phyloP scores from a whole-genome alignment of 2,888 invertebrate species.

The Shargacucullia verbasci region DNA sequence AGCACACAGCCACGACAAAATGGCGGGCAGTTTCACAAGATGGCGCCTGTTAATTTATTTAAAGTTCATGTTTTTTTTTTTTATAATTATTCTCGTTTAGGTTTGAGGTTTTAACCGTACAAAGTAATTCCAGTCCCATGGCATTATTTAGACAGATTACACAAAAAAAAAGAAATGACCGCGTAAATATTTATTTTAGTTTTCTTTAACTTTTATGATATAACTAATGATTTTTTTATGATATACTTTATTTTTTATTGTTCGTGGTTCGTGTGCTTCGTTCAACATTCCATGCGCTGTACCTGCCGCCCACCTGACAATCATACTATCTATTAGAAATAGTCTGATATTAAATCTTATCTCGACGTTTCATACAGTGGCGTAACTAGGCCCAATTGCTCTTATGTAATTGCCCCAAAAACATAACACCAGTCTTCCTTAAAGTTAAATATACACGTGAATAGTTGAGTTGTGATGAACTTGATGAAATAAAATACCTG shows the following conservation, averaged over 20 bases:
- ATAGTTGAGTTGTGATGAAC: not conserved
- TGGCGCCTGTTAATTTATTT: slow-evolving; percentile 14
- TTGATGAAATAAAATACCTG: not conserved
- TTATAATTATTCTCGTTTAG: too few species aligned
- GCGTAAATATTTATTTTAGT: too few species aligned
- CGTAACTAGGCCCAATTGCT: slow-evolving; percentile 23
- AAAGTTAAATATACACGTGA: too few species aligned
- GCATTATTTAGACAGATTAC: too few species aligned
- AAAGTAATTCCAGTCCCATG: too few species aligned
- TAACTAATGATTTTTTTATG: too few species aligned
- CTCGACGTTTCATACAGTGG: slow-evolving; percentile 24
- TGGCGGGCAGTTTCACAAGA: slow-evolving; percentile 19
- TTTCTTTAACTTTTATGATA: too few species aligned
- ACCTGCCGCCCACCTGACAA: slow-evolving; percentile 43
- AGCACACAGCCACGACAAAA: slow-evolving; percentile 38
- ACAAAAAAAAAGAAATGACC: too few species aligned
- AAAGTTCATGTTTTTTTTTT: too few species aligned
- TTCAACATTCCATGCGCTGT: slow-evolving; percentile 39
- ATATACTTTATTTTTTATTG: too few species aligned
- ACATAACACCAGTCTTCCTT: too few species aligned
- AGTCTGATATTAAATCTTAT: slow-evolving; percentile 9
- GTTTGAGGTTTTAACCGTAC: too few species aligned
- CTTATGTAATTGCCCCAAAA: slow-evolving; percentile 35
- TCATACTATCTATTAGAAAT: slow-evolving; percentile 34
- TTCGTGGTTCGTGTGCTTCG: slow-evolving; percentile 35